phyloP scores from a whole-genome alignment of 2,113 vertebrate species.

The Lophotis ruficrista region DNA sequence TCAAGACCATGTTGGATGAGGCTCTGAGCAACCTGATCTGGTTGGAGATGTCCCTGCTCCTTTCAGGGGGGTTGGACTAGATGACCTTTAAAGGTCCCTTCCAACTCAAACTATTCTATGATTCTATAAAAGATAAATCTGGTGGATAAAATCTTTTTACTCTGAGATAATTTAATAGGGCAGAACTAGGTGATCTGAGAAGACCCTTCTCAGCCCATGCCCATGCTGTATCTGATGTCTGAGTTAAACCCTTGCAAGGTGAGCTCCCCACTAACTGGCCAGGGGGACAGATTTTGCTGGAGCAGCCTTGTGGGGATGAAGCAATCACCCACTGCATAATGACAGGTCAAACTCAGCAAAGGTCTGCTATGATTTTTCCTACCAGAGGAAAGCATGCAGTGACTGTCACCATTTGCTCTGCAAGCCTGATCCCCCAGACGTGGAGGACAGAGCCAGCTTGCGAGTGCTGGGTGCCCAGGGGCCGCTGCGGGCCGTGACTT shows the following conservation, averaged over 20 bases:
- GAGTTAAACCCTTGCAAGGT: background rate
- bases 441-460: rapidly evolving
- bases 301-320: background rate
- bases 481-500: rapidly evolving
- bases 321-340: background rate
- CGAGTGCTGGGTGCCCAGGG: rapidly evolving
- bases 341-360: rapidly evolving
- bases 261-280: rapidly evolving
- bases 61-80: too few species aligned
- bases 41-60: too few species aligned
- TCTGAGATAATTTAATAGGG: background rate
- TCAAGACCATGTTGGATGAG: too few species aligned
- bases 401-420: rapidly evolving
- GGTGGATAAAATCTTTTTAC: background rate
- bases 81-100: too few species aligned
- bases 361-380: background rate
- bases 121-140: background rate
- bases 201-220: background rate
- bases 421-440: rapidly evolving
- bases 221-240: background rate
- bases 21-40: too few species aligned
- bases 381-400: background rate
- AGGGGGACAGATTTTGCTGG: background rate
- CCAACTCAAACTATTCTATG: too few species aligned
- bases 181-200: background rate